Percentiles rank a stretch among this genome's conserved stretches.
These are phyloP conservation scores for Rallus limicola DNA, from an alignment of 2,113 vertebrate genomes.

Conservation along the genomic window DNA sequence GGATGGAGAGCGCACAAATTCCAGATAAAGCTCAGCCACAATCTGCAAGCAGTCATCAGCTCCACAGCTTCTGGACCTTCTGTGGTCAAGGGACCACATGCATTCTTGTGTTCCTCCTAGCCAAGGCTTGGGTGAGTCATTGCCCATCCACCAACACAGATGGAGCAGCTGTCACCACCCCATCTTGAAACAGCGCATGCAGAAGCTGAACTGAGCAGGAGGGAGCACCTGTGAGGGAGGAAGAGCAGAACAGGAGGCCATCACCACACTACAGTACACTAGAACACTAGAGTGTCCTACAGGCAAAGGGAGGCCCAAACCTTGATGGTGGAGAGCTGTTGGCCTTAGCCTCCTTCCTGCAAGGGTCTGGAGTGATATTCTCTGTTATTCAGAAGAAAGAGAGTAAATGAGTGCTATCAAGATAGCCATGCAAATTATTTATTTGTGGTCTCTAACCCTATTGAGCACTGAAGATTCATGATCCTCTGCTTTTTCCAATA, in stretches of 20 bases:
- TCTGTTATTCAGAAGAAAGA: background rate
- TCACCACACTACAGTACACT: no score
- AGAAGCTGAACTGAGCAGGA: background rate
- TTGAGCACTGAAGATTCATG: background rate
- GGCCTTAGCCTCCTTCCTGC: background rate
- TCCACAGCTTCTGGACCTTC: fast-evolving
- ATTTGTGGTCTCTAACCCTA: background rate
- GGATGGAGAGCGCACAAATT: fast-evolving
- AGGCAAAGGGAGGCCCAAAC: background rate
- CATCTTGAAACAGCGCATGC: fast-evolving
- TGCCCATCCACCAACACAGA: no score
- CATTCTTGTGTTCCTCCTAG: fast-evolving
- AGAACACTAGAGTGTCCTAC: background rate
- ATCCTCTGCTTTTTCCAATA: background rate
- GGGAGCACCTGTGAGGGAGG: background rate
- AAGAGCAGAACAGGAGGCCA: background rate
- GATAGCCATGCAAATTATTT: background rate
- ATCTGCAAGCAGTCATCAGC: background rate
- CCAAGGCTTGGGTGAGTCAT: background rate
- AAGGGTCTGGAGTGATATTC: background rate
- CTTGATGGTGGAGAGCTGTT: background rate
- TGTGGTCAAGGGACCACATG: background rate
- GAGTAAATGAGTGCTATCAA: background rate
- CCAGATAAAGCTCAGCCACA: background rate
- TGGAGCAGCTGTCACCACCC: background rate